Conservation (phyloP, 1,140 invertebrate species). For the Pogonomyrmex barbatus region DNA sequence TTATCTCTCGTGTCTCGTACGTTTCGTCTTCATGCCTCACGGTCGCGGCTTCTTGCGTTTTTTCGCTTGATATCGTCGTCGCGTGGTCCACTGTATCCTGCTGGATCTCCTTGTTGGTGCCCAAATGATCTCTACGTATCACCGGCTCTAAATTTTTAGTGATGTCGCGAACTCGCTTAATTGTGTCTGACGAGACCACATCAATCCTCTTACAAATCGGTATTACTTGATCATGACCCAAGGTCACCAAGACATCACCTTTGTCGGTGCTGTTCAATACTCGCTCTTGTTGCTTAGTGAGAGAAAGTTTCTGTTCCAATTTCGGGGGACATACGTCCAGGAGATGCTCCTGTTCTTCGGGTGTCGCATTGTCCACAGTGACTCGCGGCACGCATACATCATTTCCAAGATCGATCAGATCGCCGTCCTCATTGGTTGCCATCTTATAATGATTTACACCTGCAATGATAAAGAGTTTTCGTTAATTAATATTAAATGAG, state of each 20-base stretch:
- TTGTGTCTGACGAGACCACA: conserved; percentile 84
- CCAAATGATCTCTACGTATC: conserved; percentile 68
- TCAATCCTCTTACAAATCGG: conserved; percentile 83
- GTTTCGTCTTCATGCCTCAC: conserved; percentile 72
- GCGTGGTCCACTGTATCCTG: conserved; percentile 63
- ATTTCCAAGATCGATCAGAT: conserved; percentile 83
- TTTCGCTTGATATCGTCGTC: conserved; percentile 1
- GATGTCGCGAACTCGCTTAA: conserved; percentile 83
- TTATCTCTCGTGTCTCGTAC: conserved; percentile 80
- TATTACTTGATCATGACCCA: conserved; percentile 83
- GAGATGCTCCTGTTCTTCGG: conserved; percentile 83
- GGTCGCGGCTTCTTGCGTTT: neutral
- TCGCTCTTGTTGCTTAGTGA: conserved; percentile 76
- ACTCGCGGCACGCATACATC: conserved; percentile 75
- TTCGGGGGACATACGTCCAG: conserved; percentile 84
- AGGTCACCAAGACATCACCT: conserved; percentile 80
- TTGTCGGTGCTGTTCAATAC: conserved; percentile 67
- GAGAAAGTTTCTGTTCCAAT: conserved; percentile 82
- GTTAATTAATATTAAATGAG: conserved; percentile 12
- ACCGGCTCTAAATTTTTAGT: conserved; percentile 84
- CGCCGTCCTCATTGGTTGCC: conserved; percentile 81
- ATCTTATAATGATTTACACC: conserved; percentile 70
- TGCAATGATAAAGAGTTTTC: conserved; percentile 54
- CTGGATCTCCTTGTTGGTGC: conserved; percentile 57
- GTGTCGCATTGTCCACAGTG: conserved; percentile 63